Evolutionary conservation across 1,140 invertebrate species (phyloP).

Genomic region (Heliothis virescens): DNA sequence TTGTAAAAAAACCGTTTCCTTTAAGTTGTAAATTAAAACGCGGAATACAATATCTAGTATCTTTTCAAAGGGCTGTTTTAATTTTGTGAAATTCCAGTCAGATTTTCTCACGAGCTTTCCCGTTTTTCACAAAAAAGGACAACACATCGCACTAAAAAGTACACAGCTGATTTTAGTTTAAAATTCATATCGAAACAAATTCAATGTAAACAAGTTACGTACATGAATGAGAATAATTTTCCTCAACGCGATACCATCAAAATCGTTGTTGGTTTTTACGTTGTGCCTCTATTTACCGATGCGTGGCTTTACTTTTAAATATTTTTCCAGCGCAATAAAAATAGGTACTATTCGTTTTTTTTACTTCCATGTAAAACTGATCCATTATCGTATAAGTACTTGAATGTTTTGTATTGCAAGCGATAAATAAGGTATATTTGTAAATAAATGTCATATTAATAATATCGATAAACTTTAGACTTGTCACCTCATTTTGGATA

Average conservation of each 20-base stretch:
- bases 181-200: background rate
- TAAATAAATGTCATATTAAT: background rate
- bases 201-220: background rate
- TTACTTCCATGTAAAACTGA: background rate
- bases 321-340: background rate
- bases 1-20: too few species aligned
- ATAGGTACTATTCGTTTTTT: background rate
- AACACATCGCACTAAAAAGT: too few species aligned
- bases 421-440: too few species aligned
- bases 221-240: slow-evolving; percentile 9
- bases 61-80: too few species aligned
- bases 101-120: too few species aligned
- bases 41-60: too few species aligned
- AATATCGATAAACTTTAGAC: background rate
- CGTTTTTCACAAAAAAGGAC: too few species aligned
- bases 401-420: too few species aligned
- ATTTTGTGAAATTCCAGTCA: too few species aligned
- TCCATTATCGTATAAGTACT: background rate
- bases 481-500: too few species aligned
- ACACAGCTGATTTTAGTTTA: background rate
- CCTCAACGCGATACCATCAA: slow-evolving; percentile 14
- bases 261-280: slow-evolving; percentile 7
- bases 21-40: too few species aligned
- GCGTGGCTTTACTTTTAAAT: background rate
- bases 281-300: slow-evolving; percentile 1